phyloP scores from a whole-genome alignment of 2,888 invertebrate genomes.

The Drosophila testacea region DNA sequence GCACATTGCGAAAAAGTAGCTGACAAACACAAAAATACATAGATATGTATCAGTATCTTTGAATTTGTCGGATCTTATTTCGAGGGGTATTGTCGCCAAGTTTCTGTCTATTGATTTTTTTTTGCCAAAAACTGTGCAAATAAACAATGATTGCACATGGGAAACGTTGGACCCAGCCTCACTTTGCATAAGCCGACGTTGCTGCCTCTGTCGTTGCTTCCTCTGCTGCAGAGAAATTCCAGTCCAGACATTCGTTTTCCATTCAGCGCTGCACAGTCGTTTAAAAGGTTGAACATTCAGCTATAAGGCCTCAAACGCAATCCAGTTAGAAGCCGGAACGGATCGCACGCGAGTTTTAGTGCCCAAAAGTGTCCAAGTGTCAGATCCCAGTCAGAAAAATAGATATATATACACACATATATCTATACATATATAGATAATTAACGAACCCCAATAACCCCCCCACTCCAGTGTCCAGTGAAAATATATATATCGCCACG shows the following conservation, averaged over 20 bases:
- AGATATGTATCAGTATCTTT: background rate
- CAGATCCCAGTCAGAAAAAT: background rate
- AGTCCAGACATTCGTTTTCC: slow-evolving; percentile 62
- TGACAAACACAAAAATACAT: slow-evolving; percentile 10
- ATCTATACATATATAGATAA: slow-evolving; percentile 1
- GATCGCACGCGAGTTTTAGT: slow-evolving; percentile 50
- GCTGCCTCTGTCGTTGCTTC: slow-evolving; percentile 11
- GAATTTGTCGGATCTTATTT: slow-evolving; percentile 16
- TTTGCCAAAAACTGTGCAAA: slow-evolving; percentile 45
- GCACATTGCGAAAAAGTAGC: slow-evolving; percentile 30
- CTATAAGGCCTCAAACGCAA: slow-evolving; percentile 73
- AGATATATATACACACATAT: no score
- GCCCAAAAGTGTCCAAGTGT: slow-evolving; percentile 23
- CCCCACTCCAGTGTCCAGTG: background rate
- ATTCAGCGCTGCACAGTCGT: slow-evolving; percentile 75
- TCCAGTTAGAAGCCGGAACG: slow-evolving; percentile 74
- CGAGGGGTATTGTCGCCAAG: slow-evolving; percentile 16
- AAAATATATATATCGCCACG: slow-evolving; percentile 7
- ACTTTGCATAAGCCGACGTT: slow-evolving; percentile 45
- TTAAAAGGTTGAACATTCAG: slow-evolving; percentile 74
- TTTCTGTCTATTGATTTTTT: slow-evolving; percentile 37
- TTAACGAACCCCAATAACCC: background rate
- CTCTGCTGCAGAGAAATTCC: slow-evolving; percentile 37
- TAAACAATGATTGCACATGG: slow-evolving; percentile 56
- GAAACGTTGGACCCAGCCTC: slow-evolving; percentile 42